Base-by-base conservation (phyloP, 2,888 invertebrate genomes). In the Argyra leucocephala region DNA sequence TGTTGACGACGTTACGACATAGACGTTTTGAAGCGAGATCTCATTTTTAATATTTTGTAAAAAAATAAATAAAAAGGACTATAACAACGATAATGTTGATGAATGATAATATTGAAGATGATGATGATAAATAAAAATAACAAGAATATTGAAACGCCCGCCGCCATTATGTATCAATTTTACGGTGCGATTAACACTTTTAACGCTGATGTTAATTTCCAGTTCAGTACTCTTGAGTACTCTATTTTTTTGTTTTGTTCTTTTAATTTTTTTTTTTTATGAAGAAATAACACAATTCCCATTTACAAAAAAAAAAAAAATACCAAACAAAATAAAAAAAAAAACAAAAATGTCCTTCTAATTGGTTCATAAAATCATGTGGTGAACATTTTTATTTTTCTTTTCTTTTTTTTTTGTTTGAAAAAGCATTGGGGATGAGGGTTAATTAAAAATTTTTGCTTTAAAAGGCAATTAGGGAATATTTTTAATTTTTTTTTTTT, bases 381-480 rank as follows among this genome's bases (percentile, higher is more conserved):
- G 48, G 48, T 48, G n/a, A 12, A 9, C 10, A 37, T 48, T 12
- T 31, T 31, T n/a, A 48, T n/a, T 2, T 48, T 48, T 37, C 3
- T 37, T 37, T 37, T 9, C 5, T 37, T 37, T 37, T 48, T 48
- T 48, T 48, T 48, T 48, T 48, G 18, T 15, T 18, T 48, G 48
- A 48, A 48, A 48, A n/a, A n/a, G 18, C 12, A 1, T 48, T 48
- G 12, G 48, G 48, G 37, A 48, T 48, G 62, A 18, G n/a, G 31
- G 22, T 21, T 62, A 23, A 62, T 36, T 22, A 37, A 37, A 23
- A 48, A 22, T 23, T 62, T 37, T 22, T 37, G 37, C 21, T 62
- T 62, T 62, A 37, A 37, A 62, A 22, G 36, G 37, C 48, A 18
- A 62, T 62, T 48, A 48, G 48, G 48, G 48, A 48, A 48, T 48